Percentiles rank a stretch among this genome's conserved stretches.
Conservation (phyloP, 2,888 invertebrate species). For the Pyrrhia umbra region DNA sequence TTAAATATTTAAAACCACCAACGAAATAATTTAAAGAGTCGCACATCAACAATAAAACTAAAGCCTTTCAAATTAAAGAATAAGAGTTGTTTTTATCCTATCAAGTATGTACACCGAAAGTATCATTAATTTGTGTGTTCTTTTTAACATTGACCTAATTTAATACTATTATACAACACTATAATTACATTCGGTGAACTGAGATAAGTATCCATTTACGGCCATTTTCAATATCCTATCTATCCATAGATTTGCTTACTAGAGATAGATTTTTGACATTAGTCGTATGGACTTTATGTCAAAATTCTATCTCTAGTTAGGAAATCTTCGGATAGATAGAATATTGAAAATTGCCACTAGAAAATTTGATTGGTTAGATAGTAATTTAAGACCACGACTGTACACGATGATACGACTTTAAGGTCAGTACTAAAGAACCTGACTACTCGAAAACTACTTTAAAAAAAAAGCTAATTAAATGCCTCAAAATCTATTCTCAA, state of each 20-base stretch:
- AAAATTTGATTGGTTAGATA: background rate
- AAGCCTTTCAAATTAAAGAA: slow-evolving; percentile 9
- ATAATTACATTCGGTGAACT: background rate
- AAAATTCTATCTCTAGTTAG: no score
- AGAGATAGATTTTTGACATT: no score
- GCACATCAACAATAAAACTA: slow-evolving; percentile 19
- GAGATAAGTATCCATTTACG: no score
- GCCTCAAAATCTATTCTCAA: background rate
- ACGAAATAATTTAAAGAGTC: slow-evolving; percentile 34
- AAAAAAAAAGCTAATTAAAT: background rate
- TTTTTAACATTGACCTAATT: slow-evolving; percentile 26
- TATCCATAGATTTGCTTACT: no score
- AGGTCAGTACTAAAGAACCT: background rate
- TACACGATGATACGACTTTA: background rate
- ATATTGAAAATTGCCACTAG: no score
- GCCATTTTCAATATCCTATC: no score
- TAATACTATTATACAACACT: slow-evolving; percentile 43
- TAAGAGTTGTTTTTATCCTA: slow-evolving; percentile 34
- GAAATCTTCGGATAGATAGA: no score
- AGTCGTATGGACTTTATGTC: no score
- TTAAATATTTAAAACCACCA: slow-evolving; percentile 27
- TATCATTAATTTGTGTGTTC: slow-evolving; percentile 29
- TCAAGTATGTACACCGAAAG: slow-evolving; percentile 34
- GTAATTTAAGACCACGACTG: background rate
- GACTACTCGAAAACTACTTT: background rate